phyloP scores from a whole-genome alignment of 2,113 vertebrate species.

The Chinchilla lanigera region DNA sequence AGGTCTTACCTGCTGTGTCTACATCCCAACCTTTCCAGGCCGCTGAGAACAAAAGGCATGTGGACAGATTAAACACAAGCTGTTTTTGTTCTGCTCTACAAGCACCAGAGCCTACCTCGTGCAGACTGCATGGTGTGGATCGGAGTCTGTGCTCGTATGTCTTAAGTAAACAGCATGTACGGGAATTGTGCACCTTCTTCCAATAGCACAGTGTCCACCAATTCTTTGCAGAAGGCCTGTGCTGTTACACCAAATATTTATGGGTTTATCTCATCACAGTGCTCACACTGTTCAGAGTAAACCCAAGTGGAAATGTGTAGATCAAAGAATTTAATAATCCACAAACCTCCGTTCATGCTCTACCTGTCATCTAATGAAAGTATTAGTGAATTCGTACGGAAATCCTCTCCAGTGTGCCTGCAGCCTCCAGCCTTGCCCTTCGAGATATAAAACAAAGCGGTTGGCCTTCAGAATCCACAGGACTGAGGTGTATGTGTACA shows the following conservation, averaged over 20 bases:
- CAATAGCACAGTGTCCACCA: constrained; percentile 53
- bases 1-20: not conserved
- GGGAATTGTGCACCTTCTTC: constrained; percentile 58
- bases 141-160: not conserved
- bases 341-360: constrained; percentile 70
- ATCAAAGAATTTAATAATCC: constrained; percentile 83
- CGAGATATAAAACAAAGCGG: constrained; percentile 34
- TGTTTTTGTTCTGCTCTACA: constrained; percentile 58
- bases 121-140: too few relatives aligned
- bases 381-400: constrained; percentile 81
- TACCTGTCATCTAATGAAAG: constrained; percentile 83
- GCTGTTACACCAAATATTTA: constrained; percentile 80
- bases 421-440: constrained; percentile 57
- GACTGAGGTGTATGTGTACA: not conserved
- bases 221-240: constrained; percentile 73
- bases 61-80: constrained; percentile 66
- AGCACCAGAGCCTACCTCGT: not conserved
- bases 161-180: constrained; percentile 36
- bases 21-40: not conserved
- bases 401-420: constrained; percentile 75
- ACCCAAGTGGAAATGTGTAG: constrained; percentile 74
- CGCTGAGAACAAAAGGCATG: constrained; percentile 54
- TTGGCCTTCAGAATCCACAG: not conserved
- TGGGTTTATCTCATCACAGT: constrained; percentile 77
- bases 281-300: constrained; percentile 75